A percentile compares a stretch with the other conserved stretches of the same genome.
Conservation (phyloP, 1,140 invertebrate species). For the Drosophila ercepeae region DNA sequence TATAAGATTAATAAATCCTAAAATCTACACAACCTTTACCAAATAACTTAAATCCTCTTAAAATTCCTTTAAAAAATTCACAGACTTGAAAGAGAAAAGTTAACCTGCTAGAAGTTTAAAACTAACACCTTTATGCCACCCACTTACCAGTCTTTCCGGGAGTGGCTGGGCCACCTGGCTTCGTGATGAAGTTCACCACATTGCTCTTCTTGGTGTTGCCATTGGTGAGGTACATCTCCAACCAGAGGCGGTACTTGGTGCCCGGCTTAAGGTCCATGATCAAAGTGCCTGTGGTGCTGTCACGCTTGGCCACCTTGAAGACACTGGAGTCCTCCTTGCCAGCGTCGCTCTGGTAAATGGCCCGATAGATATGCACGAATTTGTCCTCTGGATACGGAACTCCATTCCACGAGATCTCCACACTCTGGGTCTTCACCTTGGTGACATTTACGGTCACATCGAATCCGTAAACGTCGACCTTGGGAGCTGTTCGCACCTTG, state of each 20-base stretch:
- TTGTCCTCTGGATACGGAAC: slow-evolving; percentile 94
- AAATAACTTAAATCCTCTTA: slow-evolving; percentile 62
- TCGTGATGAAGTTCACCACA: slow-evolving; percentile 94
- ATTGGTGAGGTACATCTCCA: slow-evolving; percentile 94
- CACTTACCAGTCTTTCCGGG: slow-evolving; percentile 73
- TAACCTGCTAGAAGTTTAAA: background rate
- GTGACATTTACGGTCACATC: slow-evolving; percentile 90
- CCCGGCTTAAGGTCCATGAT: slow-evolving; percentile 91
- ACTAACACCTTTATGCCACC: background rate
- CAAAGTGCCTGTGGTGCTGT: slow-evolving; percentile 88
- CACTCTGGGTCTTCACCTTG: slow-evolving; percentile 89
- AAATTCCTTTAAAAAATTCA: slow-evolving; percentile 63
- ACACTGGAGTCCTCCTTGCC: slow-evolving; percentile 91
- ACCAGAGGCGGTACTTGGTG: slow-evolving; percentile 92
- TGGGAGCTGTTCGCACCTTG: slow-evolving; percentile 86
- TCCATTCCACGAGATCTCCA: slow-evolving; percentile 91
- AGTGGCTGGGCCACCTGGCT: slow-evolving; percentile 87
- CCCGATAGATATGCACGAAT: slow-evolving; percentile 95
- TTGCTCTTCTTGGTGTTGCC: slow-evolving; percentile 95
- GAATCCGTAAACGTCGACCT: slow-evolving; percentile 91
- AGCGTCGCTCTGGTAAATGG: slow-evolving; percentile 91
- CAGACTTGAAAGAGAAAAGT: slow-evolving; percentile 59
- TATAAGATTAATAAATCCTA: background rate
- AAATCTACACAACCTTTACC: slow-evolving; percentile 42
- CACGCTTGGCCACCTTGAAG: slow-evolving; percentile 93